Percentiles rank a stretch among this genome's conserved stretches.
Evolutionary conservation across 2,797 vertebrate genomes (phyloP).

Genomic region (Pseudocheirus occidentalis): DNA sequence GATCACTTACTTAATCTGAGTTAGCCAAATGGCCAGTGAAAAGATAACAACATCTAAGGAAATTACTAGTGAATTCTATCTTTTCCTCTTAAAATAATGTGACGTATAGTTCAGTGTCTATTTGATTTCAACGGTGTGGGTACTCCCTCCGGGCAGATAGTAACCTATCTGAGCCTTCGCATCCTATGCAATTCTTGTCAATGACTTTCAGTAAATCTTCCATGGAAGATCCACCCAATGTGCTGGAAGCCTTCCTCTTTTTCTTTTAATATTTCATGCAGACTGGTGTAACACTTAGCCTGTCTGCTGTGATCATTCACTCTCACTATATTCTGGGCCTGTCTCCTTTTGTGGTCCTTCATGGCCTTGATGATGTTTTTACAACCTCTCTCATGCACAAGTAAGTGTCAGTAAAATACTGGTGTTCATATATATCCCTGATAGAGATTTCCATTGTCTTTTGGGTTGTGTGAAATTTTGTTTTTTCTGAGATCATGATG

Average conservation of each 20-base stretch:
- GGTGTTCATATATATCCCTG: background rate
- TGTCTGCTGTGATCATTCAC: background rate
- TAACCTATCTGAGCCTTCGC: background rate
- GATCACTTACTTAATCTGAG: background rate
- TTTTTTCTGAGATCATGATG: background rate
- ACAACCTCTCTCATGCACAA: background rate
- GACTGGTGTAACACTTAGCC: background rate
- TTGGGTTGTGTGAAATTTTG: background rate
- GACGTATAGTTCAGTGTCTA: background rate
- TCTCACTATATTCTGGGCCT: background rate
- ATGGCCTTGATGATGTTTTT: background rate
- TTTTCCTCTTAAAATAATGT: background rate
- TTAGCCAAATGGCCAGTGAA: background rate
- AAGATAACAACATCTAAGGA: background rate
- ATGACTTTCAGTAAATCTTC: background rate
- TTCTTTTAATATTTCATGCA: conserved; percentile 1
- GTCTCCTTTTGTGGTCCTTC: background rate
- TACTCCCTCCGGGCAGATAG: background rate
- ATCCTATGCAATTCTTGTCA: background rate
- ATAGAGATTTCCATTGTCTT: background rate
- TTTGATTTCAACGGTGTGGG: background rate
- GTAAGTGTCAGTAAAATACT: background rate
- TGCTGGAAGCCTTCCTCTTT: background rate
- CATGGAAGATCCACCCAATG: background rate
- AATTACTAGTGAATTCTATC: background rate